phyloP scores from a whole-genome alignment of 53 echinoderm and acorn worm species.

The Patiria pectinifera region DNA sequence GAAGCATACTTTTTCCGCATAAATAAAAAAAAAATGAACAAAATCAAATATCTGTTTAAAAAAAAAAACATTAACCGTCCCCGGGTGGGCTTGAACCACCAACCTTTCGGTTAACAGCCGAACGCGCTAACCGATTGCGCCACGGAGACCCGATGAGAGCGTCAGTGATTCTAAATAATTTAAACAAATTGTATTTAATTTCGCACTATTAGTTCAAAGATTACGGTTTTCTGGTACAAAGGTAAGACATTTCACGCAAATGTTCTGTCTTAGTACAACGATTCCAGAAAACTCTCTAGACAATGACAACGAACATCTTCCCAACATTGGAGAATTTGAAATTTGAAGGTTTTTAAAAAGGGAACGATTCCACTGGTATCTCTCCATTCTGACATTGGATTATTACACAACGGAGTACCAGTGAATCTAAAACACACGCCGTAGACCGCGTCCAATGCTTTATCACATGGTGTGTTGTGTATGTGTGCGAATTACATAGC shows the following conservation, averaged over 20 bases:
- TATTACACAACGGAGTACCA: slow-evolving; percentile 24
- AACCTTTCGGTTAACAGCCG: slow-evolving; percentile 99
- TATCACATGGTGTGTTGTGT: slow-evolving; percentile 24
- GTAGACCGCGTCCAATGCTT: slow-evolving; percentile 3
- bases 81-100: slow-evolving; percentile 99
- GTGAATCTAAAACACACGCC: not conserved
- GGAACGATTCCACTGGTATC: not conserved
- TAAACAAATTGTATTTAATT: not conserved
- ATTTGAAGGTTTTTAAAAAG: not conserved
- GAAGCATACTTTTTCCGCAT: too few relatives aligned
- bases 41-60: not conserved
- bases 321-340: not conserved
- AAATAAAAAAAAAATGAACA: not conserved
- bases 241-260: not conserved
- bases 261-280: not conserved
- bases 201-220: not conserved
- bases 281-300: not conserved
- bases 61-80: slow-evolving; percentile 67
- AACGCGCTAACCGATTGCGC: slow-evolving; percentile 99
- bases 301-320: not conserved
- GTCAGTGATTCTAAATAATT: not conserved
- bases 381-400: not conserved
- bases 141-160: slow-evolving; percentile 65
- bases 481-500: not conserved
- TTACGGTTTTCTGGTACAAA: not conserved